Conservation (phyloP, 2,113 vertebrate genomes). For the Bos javanicus region DNA sequence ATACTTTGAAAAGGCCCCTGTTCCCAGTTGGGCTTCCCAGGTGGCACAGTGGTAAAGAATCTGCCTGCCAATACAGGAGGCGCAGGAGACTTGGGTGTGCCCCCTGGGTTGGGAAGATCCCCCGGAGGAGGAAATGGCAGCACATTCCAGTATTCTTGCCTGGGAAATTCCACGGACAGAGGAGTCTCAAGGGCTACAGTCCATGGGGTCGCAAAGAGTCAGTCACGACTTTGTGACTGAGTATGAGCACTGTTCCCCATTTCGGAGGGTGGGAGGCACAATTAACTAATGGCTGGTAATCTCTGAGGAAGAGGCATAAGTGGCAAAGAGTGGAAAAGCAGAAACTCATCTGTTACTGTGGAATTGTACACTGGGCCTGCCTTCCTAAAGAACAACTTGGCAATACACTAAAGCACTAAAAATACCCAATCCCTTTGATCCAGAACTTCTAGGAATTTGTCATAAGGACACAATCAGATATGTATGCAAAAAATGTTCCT, state of each 20-base stretch:
- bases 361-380: not conserved
- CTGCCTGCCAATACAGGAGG: not conserved
- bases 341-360: not conserved
- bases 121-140: not conserved
- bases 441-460: not conserved
- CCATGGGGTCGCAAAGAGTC: not conserved
- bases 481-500: not conserved
- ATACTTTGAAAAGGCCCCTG: not conserved
- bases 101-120: not conserved
- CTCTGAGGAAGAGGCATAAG: not conserved
- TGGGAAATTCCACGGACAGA: not conserved
- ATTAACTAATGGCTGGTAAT: not conserved
- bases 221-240: not conserved
- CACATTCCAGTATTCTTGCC: not conserved
- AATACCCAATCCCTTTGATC: not conserved
- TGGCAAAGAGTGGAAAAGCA: not conserved
- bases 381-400: not conserved
- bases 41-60: not conserved
- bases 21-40: not conserved
- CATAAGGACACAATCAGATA: not conserved
- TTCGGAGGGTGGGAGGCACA: not conserved
- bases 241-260: not conserved
- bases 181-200: not conserved
- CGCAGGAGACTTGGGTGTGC: not conserved
- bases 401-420: not conserved